Base-by-base conservation (phyloP, 2,888 invertebrate genomes). In the Muscina levida region DNA sequence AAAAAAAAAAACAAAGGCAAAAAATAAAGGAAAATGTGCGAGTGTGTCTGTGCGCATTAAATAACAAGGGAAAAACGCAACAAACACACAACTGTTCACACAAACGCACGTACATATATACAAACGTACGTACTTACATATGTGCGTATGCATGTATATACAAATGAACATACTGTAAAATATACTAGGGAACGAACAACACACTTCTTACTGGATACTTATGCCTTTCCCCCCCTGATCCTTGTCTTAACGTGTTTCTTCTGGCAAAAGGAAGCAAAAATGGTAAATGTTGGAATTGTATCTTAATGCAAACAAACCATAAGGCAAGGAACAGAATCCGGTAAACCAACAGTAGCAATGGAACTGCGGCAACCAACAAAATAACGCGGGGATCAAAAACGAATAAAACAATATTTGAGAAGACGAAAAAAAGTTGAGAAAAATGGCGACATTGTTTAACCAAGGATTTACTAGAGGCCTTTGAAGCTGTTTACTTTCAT, bases 361-460 rank as follows among this genome's bases (percentile, higher is more conserved):
- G 42, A n/a, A 62, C 56, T 76, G 68, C 68, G 72, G 72, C 65
- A 73, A 46, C 15, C n/a, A n/a, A 13, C 70, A 70, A 24, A 70
- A 44, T 73, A 26, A 71, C 70, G 39, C 31, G 62, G 71, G 73
- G 73, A 81, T 77, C 53, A 67, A 59, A 48, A 66, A n/a, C 46
- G 51, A 59, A 0, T 4, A 59, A 65, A 79, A 53, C n/a, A 76
- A 46, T 70, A 70, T 76, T 75, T 53, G 67, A 75, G 65, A 75
- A 82, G 72, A 78, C 48, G 53, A 75, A 75, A 44, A 84, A n/a
- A n/a, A 85, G 83, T 19, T 75, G 65, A 82, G 71, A 83, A 87
- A 88, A 88, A 88, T 88, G 88, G 88, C 88, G 88, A 87, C 87
- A 85, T 79, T 86, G 84, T 87, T 87, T 85, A 85, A 84, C 76